A percentile compares a stretch with the other conserved stretches of the same genome.
phyloP scores from a whole-genome alignment of 1,140 invertebrate species.

The Danaus plexippus region DNA sequence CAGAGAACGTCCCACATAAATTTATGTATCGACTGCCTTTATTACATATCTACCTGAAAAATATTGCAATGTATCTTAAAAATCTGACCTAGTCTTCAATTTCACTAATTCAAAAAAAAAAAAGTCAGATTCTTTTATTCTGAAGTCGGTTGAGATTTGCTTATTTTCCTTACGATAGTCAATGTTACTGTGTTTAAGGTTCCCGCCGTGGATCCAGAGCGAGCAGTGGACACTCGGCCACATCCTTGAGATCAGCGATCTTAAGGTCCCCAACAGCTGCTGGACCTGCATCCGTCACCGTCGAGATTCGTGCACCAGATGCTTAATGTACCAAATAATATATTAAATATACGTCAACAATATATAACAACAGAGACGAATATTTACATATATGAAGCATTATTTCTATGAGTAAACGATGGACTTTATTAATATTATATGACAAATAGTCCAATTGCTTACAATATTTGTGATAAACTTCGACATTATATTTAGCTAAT shows the following conservation, averaged over 20 bases:
- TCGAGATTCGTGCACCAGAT: slow-evolving; percentile 62
- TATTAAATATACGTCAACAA: slow-evolving; percentile 12
- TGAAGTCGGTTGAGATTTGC: too few relatives aligned
- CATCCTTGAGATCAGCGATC: slow-evolving; percentile 69
- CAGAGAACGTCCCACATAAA: too few relatives aligned
- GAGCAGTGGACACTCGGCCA: slow-evolving; percentile 77
- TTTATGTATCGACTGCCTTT: too few relatives aligned
- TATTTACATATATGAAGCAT: too few relatives aligned
- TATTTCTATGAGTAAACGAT: slow-evolving; percentile 3
- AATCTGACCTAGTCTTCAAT: too few relatives aligned
- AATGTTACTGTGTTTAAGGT: slow-evolving; percentile 59
- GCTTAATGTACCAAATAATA: slow-evolving; percentile 30
- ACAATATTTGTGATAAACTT: slow-evolving; percentile 61
- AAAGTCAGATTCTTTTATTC: too few relatives aligned
- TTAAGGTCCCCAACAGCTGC: slow-evolving; percentile 57
- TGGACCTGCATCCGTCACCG: slow-evolving; percentile 61
- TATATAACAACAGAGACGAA: slow-evolving; percentile 8
- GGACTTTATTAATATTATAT: slow-evolving; percentile 14
- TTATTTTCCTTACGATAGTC: too few relatives aligned
- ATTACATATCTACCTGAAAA: too few relatives aligned
- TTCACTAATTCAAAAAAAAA: too few relatives aligned
- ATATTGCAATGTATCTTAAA: too few relatives aligned
- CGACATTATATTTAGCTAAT: slow-evolving; percentile 52
- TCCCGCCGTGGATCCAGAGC: slow-evolving; percentile 77
- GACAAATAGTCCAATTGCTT: slow-evolving; percentile 57